Percentiles rank a stretch among this genome's conserved stretches.
phyloP scores from a whole-genome alignment of 2,797 vertebrate genomes.

The Loriculus beryllinus region DNA sequence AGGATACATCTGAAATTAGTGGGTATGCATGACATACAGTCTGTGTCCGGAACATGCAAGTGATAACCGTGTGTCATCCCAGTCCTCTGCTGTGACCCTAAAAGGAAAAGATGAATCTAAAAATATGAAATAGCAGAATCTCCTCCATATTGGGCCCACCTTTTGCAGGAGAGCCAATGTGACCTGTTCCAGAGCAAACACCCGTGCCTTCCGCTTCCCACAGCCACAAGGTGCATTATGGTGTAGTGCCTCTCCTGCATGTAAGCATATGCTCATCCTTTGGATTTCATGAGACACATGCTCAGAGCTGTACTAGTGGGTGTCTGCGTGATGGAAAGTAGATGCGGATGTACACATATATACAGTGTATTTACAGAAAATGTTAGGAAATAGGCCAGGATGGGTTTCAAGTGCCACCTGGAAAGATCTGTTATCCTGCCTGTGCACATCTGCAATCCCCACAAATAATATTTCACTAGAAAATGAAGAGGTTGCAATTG shows the following conservation, averaged over 20 bases:
- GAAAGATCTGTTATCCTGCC: neutral
- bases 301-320: neutral
- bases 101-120: neutral
- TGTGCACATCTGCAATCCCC: neutral
- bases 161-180: neutral
- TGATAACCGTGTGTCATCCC: neutral
- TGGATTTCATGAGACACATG: neutral
- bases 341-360: neutral
- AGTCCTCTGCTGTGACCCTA: neutral
- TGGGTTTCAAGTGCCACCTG: neutral
- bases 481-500: neutral
- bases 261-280: accelerated
- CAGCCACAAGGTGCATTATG: accelerated
- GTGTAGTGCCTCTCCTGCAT: neutral
- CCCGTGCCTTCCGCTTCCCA: accelerated
- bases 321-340: neutral
- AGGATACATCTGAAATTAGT: neutral
- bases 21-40: accelerated
- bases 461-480: neutral
- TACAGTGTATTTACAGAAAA: neutral
- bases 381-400: neutral
- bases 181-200: neutral
- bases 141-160: neutral
- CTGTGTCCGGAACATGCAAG: neutral
- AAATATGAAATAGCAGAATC: neutral